phyloP scores from a whole-genome alignment of 2,888 invertebrate genomes.

The Amphipoea lucens region DNA sequence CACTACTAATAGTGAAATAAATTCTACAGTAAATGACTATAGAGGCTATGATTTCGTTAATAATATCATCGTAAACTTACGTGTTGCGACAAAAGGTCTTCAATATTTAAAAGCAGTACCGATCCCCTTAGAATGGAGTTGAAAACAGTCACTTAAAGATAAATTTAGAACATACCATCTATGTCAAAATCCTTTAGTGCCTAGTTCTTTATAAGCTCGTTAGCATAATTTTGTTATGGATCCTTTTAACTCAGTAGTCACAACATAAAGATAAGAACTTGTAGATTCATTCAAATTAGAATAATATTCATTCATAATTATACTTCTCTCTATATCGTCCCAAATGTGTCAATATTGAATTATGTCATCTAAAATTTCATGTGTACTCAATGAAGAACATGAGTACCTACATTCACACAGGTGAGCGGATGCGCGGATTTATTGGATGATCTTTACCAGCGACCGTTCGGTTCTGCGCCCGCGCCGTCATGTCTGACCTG shows the following conservation, averaged over 20 bases:
- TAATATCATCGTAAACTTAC: conserved; percentile 38
- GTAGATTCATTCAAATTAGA: not conserved
- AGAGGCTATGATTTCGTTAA: conserved; percentile 38
- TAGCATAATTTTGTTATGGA: not conserved
- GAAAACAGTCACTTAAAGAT: conserved; percentile 18
- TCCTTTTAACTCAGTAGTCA: not conserved
- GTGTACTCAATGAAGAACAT: conserved; percentile 16
- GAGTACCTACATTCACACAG: conserved; percentile 40
- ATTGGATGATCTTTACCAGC: conserved; percentile 72
- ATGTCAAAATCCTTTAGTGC: not conserved
- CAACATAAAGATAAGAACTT: not conserved
- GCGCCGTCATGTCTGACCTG: conserved; percentile 65
- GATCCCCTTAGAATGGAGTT: conserved; percentile 10
- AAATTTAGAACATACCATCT: not conserved
- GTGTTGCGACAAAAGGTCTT: conserved; percentile 58
- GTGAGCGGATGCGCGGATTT: conserved; percentile 68
- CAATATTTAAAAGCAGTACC: conserved; percentile 46
- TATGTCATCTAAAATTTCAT: not conserved
- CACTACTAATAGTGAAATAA: conserved; percentile 10
- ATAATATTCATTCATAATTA: not conserved
- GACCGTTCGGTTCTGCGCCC: conserved; percentile 48
- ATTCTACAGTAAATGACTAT: conserved; percentile 3
- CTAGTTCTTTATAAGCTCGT: conserved; percentile 9
- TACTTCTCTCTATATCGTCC: not conserved
- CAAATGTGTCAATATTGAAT: not conserved